Evolutionary conservation across 1,140 invertebrate genomes (phyloP).

Genomic region (Philopotamus ludificatus): DNA sequence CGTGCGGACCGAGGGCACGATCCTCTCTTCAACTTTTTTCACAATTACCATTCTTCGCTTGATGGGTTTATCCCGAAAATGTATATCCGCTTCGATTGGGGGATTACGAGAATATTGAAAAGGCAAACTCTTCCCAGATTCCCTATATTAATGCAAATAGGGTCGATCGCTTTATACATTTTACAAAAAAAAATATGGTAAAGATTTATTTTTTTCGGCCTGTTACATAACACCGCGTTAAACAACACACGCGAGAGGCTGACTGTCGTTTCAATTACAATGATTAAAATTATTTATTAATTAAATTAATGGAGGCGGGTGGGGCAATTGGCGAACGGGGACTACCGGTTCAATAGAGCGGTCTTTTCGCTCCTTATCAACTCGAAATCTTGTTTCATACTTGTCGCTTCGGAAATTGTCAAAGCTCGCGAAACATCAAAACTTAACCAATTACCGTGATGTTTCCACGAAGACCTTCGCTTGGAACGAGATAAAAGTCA

Average conservation of each 20-base stretch:
- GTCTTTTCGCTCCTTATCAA: slow-evolving; percentile 19
- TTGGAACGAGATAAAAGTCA: slow-evolving; percentile 4
- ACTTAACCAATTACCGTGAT: slow-evolving; percentile 38
- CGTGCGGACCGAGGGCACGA: too few species aligned
- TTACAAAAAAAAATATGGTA: background rate
- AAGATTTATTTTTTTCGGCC: too few species aligned
- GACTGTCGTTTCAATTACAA: slow-evolving; percentile 19
- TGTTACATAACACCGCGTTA: too few species aligned
- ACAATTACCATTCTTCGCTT: too few species aligned
- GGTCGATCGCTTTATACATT: background rate
- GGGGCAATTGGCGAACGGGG: slow-evolving; percentile 8
- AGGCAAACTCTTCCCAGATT: slow-evolving; percentile 2
- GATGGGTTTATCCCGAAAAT: background rate
- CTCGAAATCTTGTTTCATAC: slow-evolving; percentile 23
- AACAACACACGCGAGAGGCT: too few species aligned
- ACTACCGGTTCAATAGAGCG: slow-evolving; percentile 16
- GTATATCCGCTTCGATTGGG: background rate
- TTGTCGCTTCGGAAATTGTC: slow-evolving; percentile 26
- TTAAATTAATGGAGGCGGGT: slow-evolving; percentile 19
- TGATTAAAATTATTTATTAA: slow-evolving; percentile 29
- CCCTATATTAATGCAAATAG: slow-evolving; percentile 1
- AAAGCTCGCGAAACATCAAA: slow-evolving; percentile 33
- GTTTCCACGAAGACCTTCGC: slow-evolving; percentile 18
- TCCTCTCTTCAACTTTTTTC: too few species aligned
- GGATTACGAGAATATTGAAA: slow-evolving; percentile 7